A percentile compares a stretch with the other conserved stretches of the same genome.
Conservation (phyloP, 2,797 vertebrate species). For the Chloroceryle amazona region DNA sequence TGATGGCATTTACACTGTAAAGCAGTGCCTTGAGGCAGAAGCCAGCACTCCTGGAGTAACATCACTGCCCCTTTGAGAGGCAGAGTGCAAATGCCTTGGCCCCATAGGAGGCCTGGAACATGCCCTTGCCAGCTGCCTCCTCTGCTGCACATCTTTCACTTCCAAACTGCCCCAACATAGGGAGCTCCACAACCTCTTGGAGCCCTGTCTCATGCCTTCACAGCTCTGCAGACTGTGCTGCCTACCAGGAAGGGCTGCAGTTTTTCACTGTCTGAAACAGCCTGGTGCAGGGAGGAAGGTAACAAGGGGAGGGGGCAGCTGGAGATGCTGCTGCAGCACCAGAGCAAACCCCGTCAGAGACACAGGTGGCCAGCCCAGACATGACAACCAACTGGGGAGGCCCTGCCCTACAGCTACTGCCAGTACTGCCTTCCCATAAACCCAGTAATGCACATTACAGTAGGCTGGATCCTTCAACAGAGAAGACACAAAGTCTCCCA, state of each 20-base stretch:
- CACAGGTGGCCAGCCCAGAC: rapidly evolving
- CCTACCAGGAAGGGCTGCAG: neutral
- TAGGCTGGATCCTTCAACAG: neutral
- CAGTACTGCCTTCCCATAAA: neutral
- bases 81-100: neutral
- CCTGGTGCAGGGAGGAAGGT: neutral
- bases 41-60: neutral
- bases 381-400: neutral
- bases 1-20: neutral
- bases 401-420: neutral
- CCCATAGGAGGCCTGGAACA: neutral
- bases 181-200: neutral
- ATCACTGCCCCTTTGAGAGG: neutral
- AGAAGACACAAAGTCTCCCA: neutral
- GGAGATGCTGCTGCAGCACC: neutral
- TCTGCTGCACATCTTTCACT: neutral
- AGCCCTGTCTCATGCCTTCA: neutral
- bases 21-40: neutral
- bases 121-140: neutral
- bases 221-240: neutral
- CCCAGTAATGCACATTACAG: neutral
- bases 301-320: neutral
- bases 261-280: neutral
- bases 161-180: neutral
- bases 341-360: neutral